Evolutionary conservation across 2,113 vertebrate species (phyloP).

Genomic region (Hymenochirus boettgeri): DNA sequence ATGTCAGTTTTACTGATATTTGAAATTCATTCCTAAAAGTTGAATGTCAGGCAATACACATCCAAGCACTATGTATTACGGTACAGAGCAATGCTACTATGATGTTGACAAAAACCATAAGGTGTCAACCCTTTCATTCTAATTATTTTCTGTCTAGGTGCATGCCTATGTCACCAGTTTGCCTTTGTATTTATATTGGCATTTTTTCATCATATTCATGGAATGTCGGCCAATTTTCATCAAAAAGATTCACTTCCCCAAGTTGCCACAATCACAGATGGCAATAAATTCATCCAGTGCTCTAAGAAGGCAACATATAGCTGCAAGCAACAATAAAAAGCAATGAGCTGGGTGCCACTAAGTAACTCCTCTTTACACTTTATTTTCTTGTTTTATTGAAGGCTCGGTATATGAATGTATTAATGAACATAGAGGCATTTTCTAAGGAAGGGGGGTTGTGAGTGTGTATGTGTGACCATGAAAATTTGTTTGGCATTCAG

Average conservation of each 20-base stretch:
- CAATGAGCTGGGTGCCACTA: slow-evolving; percentile 82
- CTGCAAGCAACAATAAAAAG: slow-evolving; percentile 84
- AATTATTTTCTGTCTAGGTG: slow-evolving; percentile 64
- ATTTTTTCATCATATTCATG: slow-evolving; percentile 88
- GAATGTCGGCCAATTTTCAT: slow-evolving; percentile 84
- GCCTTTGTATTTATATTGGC: slow-evolving; percentile 82
- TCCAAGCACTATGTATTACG: no score
- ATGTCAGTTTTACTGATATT: no score
- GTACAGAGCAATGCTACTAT: no score
- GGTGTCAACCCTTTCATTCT: slow-evolving; percentile 71
- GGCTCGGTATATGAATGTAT: slow-evolving; percentile 90
- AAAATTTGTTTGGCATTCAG: slow-evolving; percentile 90
- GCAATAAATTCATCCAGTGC: slow-evolving; percentile 82
- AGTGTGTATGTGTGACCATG: no score
- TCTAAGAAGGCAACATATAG: slow-evolving; percentile 73
- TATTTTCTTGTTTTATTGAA: slow-evolving; percentile 81
- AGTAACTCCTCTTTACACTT: slow-evolving; percentile 84
- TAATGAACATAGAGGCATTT: slow-evolving; percentile 85
- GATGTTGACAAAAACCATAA: no score
- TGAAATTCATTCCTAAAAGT: no score
- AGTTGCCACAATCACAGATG: slow-evolving; percentile 80
- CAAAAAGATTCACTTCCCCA: slow-evolving; percentile 79
- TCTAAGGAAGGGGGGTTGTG: slow-evolving; percentile 53
- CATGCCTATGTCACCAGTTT: slow-evolving; percentile 75
- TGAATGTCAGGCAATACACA: no score